phyloP scores from a whole-genome alignment of 2,797 vertebrate species.

The Oreortyx pictus region DNA sequence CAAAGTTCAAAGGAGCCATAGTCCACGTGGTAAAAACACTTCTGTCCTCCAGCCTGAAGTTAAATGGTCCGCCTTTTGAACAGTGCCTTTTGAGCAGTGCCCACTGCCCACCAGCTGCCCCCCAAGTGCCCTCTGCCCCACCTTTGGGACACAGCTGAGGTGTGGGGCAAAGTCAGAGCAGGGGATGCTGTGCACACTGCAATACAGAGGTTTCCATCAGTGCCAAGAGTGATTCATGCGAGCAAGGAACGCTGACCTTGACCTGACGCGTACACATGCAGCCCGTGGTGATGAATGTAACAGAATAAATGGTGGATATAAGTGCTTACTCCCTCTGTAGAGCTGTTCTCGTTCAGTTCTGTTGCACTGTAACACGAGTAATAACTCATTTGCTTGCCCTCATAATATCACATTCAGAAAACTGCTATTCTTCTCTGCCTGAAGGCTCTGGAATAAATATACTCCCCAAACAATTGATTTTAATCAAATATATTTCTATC shows the following conservation, averaged over 20 bases:
- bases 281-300: slow-evolving; percentile 53
- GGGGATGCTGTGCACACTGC: background rate
- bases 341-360: slow-evolving; percentile 8
- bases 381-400: slow-evolving; percentile 57
- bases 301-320: slow-evolving; percentile 49
- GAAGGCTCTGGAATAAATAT: slow-evolving; percentile 40
- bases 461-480: background rate
- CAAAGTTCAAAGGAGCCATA: background rate
- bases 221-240: slow-evolving; percentile 35
- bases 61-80: background rate
- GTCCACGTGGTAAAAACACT: background rate
- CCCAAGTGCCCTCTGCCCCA: background rate
- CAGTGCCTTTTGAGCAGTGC: background rate
- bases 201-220: slow-evolving; percentile 35
- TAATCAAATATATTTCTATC: slow-evolving; percentile 37
- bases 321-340: slow-evolving; percentile 21
- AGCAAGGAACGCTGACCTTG: slow-evolving; percentile 58
- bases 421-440: background rate
- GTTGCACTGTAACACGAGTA: slow-evolving; percentile 36
- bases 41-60: background rate
- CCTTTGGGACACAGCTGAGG: background rate
- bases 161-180: background rate
- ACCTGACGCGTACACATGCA: slow-evolving; percentile 41
- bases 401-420: slow-evolving; percentile 40
- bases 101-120: background rate